A percentile compares a stretch with the other conserved stretches of the same genome.
These are phyloP conservation scores for Drosophila conformis DNA, from an alignment of 2,888 invertebrate genomes.

Conservation along the genomic window DNA sequence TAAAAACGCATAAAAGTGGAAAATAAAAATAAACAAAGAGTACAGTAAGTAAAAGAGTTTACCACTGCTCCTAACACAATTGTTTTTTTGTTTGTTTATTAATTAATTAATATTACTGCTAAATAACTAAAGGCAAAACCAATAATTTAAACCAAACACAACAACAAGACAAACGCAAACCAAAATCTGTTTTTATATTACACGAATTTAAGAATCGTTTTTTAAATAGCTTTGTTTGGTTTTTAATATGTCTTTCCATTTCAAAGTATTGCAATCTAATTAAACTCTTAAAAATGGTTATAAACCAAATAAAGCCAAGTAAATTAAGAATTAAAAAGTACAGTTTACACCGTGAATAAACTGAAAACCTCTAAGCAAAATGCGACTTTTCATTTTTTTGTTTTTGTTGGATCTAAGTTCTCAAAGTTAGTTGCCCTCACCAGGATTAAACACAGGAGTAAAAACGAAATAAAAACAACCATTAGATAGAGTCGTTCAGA, in stretches of 20 bases:
- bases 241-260: conserved; percentile 41
- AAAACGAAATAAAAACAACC: conserved; percentile 20
- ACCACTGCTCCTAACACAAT: conserved; percentile 19
- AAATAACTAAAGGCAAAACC: conserved; percentile 11
- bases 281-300: conserved; percentile 50
- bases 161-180: conserved; percentile 7
- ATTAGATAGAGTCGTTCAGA: conserved; percentile 7
- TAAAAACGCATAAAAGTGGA: conserved; percentile 51
- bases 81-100: conserved; percentile 4
- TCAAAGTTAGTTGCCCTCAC: neutral
- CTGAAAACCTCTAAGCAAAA: conserved; percentile 4
- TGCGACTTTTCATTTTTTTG: neutral
- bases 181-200: conserved; percentile 19
- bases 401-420: neutral
- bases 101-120: conserved; percentile 18
- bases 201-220: conserved; percentile 9
- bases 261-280: conserved; percentile 82
- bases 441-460: conserved; percentile 9
- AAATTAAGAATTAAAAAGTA: conserved; percentile 22
- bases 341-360: conserved; percentile 17
- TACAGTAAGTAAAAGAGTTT: conserved; percentile 48
- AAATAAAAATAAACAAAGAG: conserved; percentile 72
- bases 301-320: conserved; percentile 39
- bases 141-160: conserved; percentile 20
- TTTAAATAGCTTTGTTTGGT: conserved; percentile 18